Base-by-base conservation (phyloP, 35 echinoderm and acorn worm species). In the Ophioderma brevispina region DNA sequence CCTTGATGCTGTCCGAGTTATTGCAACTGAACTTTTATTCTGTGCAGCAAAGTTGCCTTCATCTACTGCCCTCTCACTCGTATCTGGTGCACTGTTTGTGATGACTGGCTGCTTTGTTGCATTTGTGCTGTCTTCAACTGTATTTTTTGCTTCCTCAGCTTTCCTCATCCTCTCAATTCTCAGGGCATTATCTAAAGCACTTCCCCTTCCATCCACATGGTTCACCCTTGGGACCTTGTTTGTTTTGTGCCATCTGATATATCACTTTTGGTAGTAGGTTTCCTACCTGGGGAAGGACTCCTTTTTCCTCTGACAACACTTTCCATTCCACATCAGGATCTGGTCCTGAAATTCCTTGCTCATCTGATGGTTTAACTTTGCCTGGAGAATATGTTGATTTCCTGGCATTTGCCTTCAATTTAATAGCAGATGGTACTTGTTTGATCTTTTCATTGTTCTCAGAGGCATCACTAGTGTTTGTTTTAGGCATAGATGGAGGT, bases 381-480 rank as follows among this genome's bases (percentile, higher is more conserved):
- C 59, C 59, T 25, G 59, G 59, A 25, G 59, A 70, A 70, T 70
- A 70, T 18, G 59, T 70, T 70, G 59, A 70, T 70, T 70, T 70
- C 23, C 59, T 70, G 3, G 59, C 59, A 70, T 70, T 70, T 13
- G 59, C 4, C 28, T 70, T 70, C n/a, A 70, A 25, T 70, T 70
- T 70, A 25, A 70, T 25, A 70, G 59, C 10, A 13, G 59, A 70
- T 2, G 10, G 5, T 13, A 4, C 59, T 70, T 18, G 59, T 70
- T 70, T 70, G 2, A 13, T 25, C n/a, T 18, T 70, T 13, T 18
- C 59, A 70, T 70, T 70, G 28, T 15, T 70, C 23, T 15, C 28
- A 25, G 59, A 30, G 15, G 1, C n/a, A 30, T 3, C n/a, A 15
- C 10, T 18, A 70, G 59, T 52, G 21, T 8, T 52, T 52, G 8